Evolutionary conservation across 1,140 invertebrate species (phyloP), one percentile per base, ranked within the genome.

Genomic region (Neoseiulus cucumeris): DNA sequence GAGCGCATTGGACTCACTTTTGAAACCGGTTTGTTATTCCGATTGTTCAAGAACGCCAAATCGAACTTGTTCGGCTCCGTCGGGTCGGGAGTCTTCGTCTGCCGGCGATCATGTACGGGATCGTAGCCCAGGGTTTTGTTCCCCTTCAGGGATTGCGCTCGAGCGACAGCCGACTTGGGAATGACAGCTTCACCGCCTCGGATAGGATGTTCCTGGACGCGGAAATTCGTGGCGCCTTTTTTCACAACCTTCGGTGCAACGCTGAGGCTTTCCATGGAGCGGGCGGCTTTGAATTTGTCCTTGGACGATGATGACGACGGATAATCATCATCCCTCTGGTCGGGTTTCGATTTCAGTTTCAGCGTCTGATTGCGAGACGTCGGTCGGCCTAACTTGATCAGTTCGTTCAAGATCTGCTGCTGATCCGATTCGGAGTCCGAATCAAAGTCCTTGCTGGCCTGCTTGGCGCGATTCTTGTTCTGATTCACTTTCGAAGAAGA

Each of bases 211-310:
- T 59, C 51, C 25, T 33, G 51, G 14, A 59, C 51, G 1, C 51
- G 51, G 22, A 59, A 59, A 33, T 59, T 59, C 22, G 51, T 59
- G 9, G 14, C 33, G 33, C 51, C 51, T 25, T 59, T 59, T 25
- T 59, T 59, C 17, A 59, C 51, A 1, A 33, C 33, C 22, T 59
- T 59, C 22, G 14, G 1, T 14, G 51, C 14, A 1, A 33, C 25
- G 22, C 12, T 59, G 17, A 59, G 51, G 33, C 33, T 33, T 59
- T 59, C 51, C 51, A 59, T 59, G 14, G 51, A 59, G 22, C 51
- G 51, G 6, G 51, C 51, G 33, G 51, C 51, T 33, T 59, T 59
- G 51, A 59, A 59, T 25, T 33, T 59, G 33, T 59, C 51, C 22
- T 59, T 59, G 22, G 25, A 14, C 14, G 51, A 17, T 5, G 25